Evolutionary conservation across 2,888 invertebrate species (phyloP).

Genomic region (Dioctria linearis): DNA sequence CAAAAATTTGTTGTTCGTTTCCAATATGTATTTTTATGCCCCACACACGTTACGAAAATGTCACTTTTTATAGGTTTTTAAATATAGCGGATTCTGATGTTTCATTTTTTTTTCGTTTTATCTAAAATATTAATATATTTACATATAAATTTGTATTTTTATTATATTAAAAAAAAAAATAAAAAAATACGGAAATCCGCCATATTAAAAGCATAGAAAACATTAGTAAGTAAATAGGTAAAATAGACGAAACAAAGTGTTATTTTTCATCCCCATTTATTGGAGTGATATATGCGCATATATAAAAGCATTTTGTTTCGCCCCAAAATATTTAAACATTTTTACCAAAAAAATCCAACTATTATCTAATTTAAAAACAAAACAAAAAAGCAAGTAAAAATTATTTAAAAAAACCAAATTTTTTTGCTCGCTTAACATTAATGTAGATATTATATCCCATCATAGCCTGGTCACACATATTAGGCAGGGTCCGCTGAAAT

Average conservation of each 20-base stretch:
- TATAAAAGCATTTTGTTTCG: constrained; percentile 37
- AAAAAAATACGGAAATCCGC: constrained; percentile 18
- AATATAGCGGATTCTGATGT: constrained; percentile 30
- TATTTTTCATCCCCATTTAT: constrained; percentile 11
- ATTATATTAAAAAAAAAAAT: not conserved
- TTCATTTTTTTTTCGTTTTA: constrained; percentile 2
- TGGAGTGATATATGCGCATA: no score
- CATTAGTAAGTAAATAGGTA: not conserved
- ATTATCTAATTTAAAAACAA: constrained; percentile 35
- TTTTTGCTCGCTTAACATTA: constrained; percentile 8
- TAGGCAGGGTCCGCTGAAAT: constrained; percentile 51
- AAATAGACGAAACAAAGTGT: constrained; percentile 45
- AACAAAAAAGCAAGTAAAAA: not conserved
- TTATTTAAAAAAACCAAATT: constrained; percentile 27
- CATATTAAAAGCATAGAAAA: constrained; percentile 34
- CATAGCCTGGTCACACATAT: constrained; percentile 39
- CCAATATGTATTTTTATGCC: constrained; percentile 63
- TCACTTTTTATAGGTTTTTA: constrained; percentile 60
- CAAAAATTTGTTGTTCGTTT: constrained; percentile 60
- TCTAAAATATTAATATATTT: not conserved
- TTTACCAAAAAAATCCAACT: constrained; percentile 34
- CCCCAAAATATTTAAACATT: constrained; percentile 36
- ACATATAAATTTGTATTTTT: not conserved
- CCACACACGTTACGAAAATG: constrained; percentile 69
- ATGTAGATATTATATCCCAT: constrained; percentile 18